Evolutionary conservation across 2,888 invertebrate genomes (phyloP).

Genomic region (Phaonia tiefii): DNA sequence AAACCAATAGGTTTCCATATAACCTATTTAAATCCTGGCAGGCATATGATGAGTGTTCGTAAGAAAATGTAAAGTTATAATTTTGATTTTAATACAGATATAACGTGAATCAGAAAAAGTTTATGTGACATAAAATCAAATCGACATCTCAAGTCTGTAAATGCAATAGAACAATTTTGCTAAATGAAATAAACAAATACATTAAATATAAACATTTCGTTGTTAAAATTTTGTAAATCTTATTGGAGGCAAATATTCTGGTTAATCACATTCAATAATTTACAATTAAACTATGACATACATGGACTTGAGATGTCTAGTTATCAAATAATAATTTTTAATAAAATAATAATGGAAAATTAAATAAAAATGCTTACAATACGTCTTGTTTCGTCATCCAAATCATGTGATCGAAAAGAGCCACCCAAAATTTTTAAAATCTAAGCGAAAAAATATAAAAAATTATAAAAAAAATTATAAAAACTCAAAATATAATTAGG

Average conservation of each 20-base stretch:
- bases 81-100: slow-evolving; percentile 20
- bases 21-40: slow-evolving; percentile 62
- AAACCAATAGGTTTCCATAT: slow-evolving; percentile 13
- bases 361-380: slow-evolving; percentile 84
- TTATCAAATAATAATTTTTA: slow-evolving; percentile 61
- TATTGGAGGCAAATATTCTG: no score
- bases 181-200: not conserved
- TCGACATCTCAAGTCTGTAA: not conserved
- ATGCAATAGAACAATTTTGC: no score
- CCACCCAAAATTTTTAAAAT: slow-evolving; percentile 89
- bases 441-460: slow-evolving; percentile 79
- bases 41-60: slow-evolving; percentile 41
- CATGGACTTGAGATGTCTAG: slow-evolving; percentile 30
- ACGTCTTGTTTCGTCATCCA: slow-evolving; percentile 85
- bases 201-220: no score
- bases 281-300: no score
- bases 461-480: slow-evolving; percentile 73
- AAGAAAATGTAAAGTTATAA: slow-evolving; percentile 31
- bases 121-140: slow-evolving; percentile 14
- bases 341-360: slow-evolving; percentile 49
- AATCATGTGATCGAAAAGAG: slow-evolving; percentile 84
- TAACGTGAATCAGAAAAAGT: slow-evolving; percentile 35
- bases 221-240: not conserved
- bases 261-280: no score
- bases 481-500: slow-evolving; percentile 66